Evolutionary conservation across 2,888 invertebrate genomes (phyloP).

Genomic region (Volucella inanis): DNA sequence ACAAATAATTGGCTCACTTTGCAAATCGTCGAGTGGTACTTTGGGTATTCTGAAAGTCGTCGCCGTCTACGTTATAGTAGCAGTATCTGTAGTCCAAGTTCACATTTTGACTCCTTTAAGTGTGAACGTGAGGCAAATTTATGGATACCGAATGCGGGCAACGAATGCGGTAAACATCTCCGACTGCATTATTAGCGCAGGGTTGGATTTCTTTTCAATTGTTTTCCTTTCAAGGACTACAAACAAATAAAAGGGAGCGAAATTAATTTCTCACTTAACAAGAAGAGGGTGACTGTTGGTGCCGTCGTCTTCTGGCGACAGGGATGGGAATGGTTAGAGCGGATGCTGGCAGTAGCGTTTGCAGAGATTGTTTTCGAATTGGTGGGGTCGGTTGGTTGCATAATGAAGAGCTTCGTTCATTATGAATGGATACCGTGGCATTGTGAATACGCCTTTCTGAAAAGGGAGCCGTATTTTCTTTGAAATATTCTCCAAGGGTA

Average conservation of each 20-base stretch:
- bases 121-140: slow-evolving; percentile 59
- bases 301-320: slow-evolving; percentile 1
- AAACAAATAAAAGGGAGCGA: slow-evolving; percentile 58
- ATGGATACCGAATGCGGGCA: slow-evolving; percentile 33
- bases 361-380: slow-evolving; percentile 67
- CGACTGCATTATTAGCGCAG: slow-evolving; percentile 58
- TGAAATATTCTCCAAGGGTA: neutral
- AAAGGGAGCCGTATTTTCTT: slow-evolving; percentile 7
- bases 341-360: slow-evolving; percentile 48
- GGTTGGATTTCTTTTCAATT: slow-evolving; percentile 38
- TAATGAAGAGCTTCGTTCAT: slow-evolving; percentile 66
- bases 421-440: slow-evolving; percentile 56
- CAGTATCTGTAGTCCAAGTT: slow-evolving; percentile 17
- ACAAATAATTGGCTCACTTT: slow-evolving; percentile 72
- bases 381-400: slow-evolving; percentile 49
- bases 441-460: slow-evolving; percentile 43
- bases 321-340: slow-evolving; percentile 13
- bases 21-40: slow-evolving; percentile 72
- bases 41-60: slow-evolving; percentile 36
- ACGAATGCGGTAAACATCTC: slow-evolving; percentile 46
- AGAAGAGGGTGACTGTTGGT: neutral
- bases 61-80: neutral
- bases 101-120: slow-evolving; percentile 31
- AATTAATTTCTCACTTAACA: slow-evolving; percentile 53
- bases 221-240: slow-evolving; percentile 54